These are phyloP conservation scores for Campylomormyrus tamandua DNA, from an alignment of 2,113 vertebrate species.

Conservation along the genomic window DNA sequence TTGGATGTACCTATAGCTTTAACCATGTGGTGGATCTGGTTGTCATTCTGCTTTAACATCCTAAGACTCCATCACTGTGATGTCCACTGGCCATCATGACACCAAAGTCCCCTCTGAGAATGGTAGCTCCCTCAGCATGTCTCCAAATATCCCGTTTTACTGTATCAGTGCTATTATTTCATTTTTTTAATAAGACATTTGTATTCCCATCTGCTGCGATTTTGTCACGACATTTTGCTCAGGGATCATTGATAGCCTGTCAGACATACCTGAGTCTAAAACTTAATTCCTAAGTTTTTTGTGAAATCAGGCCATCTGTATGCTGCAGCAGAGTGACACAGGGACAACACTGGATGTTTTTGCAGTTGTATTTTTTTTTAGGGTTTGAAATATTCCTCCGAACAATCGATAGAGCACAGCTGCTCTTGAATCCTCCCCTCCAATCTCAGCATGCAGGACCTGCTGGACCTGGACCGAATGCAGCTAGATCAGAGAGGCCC, in stretches of 20 bases:
- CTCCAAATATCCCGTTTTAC: background rate
- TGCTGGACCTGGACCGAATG: slow-evolving; percentile 7
- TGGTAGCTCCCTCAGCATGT: no score
- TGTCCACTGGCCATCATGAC: background rate
- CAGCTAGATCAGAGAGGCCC: background rate
- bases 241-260: background rate
- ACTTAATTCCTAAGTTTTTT: background rate
- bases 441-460: slow-evolving; percentile 15
- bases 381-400: slow-evolving; percentile 29
- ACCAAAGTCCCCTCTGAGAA: background rate
- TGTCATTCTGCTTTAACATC: background rate
- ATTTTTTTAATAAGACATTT: background rate
- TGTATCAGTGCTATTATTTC: background rate
- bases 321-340: background rate
- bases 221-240: background rate
- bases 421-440: slow-evolving; percentile 15
- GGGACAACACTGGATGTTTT: background rate
- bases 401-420: slow-evolving; percentile 32
- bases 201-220: background rate
- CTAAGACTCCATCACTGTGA: background rate
- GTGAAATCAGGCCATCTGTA: background rate
- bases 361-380: background rate
- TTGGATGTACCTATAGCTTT: background rate
- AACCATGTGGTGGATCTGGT: background rate
- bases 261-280: background rate